These are phyloP conservation scores for Hermetia illucens DNA, from an alignment of 1,140 invertebrate species.

Conservation along the genomic window DNA sequence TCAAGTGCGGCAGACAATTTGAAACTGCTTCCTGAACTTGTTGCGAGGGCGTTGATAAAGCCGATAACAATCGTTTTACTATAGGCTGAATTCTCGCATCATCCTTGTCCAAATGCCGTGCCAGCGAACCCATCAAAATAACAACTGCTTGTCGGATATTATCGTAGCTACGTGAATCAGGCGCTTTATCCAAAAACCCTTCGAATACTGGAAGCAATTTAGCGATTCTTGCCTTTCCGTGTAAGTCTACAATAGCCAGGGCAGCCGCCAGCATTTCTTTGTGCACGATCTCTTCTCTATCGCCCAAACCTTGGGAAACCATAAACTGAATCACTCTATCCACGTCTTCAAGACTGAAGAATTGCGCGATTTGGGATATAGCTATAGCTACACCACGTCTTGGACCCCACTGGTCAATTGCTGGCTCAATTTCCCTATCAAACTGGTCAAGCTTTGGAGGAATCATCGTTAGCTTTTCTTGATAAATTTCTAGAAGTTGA, in stretches of 20 bases:
- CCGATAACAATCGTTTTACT: slow-evolving; percentile 75
- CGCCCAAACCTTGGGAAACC: slow-evolving; percentile 73
- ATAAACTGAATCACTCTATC: slow-evolving; percentile 69
- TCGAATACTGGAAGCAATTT: slow-evolving; percentile 79
- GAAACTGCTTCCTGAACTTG: slow-evolving; percentile 96
- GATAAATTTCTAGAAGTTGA: slow-evolving; percentile 57
- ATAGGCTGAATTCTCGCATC: slow-evolving; percentile 85
- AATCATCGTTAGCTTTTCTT: slow-evolving; percentile 62
- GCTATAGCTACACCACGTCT: slow-evolving; percentile 77
- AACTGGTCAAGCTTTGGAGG: slow-evolving; percentile 81
- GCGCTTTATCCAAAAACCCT: slow-evolving; percentile 77
- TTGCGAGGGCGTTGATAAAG: slow-evolving; percentile 91
- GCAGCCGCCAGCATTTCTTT: slow-evolving; percentile 87
- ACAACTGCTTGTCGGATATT: slow-evolving; percentile 89
- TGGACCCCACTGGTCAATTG: slow-evolving; percentile 71
- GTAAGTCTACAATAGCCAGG: slow-evolving; percentile 76
- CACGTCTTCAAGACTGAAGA: slow-evolving; percentile 43
- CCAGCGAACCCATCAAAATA: slow-evolving; percentile 91
- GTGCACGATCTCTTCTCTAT: slow-evolving; percentile 69
- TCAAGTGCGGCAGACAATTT: slow-evolving; percentile 86
- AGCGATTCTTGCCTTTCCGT: slow-evolving; percentile 71
- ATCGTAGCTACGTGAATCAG: slow-evolving; percentile 81
- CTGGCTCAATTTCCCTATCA: slow-evolving; percentile 72
- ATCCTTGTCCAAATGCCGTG: slow-evolving; percentile 83
- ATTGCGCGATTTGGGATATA: slow-evolving; percentile 51